Evolutionary conservation across 2,888 invertebrate species (phyloP).

Genomic region (Diplolepis rosae): DNA sequence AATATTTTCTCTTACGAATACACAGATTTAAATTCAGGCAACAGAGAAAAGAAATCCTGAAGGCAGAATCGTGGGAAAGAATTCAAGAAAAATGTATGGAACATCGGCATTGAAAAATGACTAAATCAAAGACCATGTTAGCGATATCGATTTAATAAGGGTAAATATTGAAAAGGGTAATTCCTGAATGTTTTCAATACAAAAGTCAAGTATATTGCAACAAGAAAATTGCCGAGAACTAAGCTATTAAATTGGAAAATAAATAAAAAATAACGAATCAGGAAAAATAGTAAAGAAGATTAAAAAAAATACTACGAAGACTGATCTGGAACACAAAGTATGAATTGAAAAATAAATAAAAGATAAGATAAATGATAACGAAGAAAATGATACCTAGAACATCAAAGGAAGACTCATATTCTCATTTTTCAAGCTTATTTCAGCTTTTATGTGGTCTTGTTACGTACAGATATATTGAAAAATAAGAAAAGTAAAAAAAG

Average conservation of each 20-base stretch:
- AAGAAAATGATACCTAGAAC: not conserved
- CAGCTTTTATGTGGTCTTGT: not conserved
- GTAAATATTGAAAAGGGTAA: not conserved
- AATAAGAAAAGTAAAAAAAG: not conserved
- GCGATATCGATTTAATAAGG: not conserved
- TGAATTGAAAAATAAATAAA: not conserved
- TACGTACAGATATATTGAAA: not conserved
- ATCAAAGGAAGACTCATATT: not conserved
- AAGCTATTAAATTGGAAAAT: not conserved
- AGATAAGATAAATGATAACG: not conserved
- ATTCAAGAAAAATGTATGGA: not conserved
- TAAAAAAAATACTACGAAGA: not conserved
- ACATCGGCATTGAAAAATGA: not conserved
- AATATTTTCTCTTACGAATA: not conserved
- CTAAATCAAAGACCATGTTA: not conserved
- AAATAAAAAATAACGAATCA: not conserved
- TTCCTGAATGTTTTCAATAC: not conserved
- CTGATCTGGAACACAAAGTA: not conserved
- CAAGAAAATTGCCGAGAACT: not conserved
- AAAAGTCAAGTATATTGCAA: not conserved
- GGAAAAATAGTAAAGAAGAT: not conserved
- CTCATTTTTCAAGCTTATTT: not conserved
- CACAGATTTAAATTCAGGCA: constrained; percentile 3
- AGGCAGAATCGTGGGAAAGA: not conserved
- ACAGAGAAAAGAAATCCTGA: not conserved